These are phyloP conservation scores for Drosophila pseudoobscura DNA, from an alignment of 1,140 invertebrate species.

Conservation along the genomic window DNA sequence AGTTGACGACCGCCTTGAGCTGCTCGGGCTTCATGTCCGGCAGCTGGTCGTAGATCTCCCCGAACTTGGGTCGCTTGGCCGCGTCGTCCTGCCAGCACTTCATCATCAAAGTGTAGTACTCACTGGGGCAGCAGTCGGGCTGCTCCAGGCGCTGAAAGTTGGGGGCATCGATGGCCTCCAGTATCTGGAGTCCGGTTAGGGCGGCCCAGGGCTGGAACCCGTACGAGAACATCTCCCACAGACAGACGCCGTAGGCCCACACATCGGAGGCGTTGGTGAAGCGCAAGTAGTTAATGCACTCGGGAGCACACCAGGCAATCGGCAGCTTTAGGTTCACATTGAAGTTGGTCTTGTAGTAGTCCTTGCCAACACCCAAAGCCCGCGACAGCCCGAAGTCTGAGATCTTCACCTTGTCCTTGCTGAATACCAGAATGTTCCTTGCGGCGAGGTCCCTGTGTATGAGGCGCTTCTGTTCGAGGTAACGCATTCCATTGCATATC, in stretches of 20 bases:
- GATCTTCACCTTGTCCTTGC: constrained; percentile 98
- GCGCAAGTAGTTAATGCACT: constrained; percentile 97
- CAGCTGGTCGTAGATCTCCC: constrained; percentile 91
- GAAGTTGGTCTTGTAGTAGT: constrained; percentile 99
- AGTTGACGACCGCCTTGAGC: constrained; percentile 87
- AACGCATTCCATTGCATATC: constrained; percentile 98
- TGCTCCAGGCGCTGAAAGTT: constrained; percentile 94
- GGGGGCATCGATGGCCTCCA: constrained; percentile 97
- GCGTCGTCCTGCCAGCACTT: constrained; percentile 98
- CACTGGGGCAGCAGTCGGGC: constrained; percentile 97
- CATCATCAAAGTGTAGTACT: constrained; percentile 96
- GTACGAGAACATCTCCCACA: constrained; percentile 99
- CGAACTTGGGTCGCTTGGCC: constrained; percentile 94
- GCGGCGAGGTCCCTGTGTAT: constrained; percentile 98
- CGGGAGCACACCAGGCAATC: constrained; percentile 99
- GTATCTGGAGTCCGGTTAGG: constrained; percentile 96
- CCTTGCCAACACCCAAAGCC: constrained; percentile 98
- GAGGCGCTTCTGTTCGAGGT: constrained; percentile 95
- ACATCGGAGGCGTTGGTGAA: constrained; percentile 98
- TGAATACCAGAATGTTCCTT: constrained; percentile 97
- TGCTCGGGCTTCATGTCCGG: constrained; percentile 96
- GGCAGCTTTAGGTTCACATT: constrained; percentile 98
- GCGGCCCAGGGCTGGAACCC: constrained; percentile 99
- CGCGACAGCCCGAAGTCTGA: constrained; percentile 98
- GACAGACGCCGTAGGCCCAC: constrained; percentile 98